Percentiles rank a stretch among this genome's conserved stretches.
phyloP scores from a whole-genome alignment of 2,797 vertebrate genomes.

The Oreochromis grahami region DNA sequence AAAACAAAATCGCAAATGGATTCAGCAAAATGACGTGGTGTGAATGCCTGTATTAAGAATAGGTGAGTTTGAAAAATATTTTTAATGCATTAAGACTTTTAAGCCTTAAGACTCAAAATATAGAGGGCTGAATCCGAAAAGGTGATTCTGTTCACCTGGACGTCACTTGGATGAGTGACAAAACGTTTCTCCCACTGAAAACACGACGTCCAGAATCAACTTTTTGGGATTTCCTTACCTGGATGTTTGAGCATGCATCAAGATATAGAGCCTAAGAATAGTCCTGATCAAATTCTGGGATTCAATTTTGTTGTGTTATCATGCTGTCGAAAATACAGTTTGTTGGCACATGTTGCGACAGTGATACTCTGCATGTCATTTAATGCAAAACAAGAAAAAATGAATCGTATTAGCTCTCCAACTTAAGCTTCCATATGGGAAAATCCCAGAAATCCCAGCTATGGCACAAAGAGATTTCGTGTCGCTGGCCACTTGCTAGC shows the following conservation, averaged over 20 bases:
- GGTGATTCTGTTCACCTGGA: neutral
- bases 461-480: neutral
- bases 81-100: neutral
- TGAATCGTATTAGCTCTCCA: neutral
- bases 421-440: neutral
- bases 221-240: neutral
- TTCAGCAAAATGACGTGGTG: neutral
- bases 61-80: neutral
- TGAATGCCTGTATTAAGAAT: neutral
- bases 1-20: neutral
- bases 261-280: neutral
- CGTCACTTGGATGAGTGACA: neutral
- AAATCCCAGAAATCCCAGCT: neutral
- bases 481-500: neutral
- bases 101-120: neutral
- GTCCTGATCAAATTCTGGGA: neutral
- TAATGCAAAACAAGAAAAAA: neutral
- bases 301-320: neutral
- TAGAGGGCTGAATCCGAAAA: fast-evolving
- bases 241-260: no score
- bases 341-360: neutral
- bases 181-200: neutral
- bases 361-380: neutral
- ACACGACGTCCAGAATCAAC: fast-evolving
- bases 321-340: neutral